Base-by-base conservation (phyloP, 1,140 invertebrate genomes). In the Chymomyza costata region DNA sequence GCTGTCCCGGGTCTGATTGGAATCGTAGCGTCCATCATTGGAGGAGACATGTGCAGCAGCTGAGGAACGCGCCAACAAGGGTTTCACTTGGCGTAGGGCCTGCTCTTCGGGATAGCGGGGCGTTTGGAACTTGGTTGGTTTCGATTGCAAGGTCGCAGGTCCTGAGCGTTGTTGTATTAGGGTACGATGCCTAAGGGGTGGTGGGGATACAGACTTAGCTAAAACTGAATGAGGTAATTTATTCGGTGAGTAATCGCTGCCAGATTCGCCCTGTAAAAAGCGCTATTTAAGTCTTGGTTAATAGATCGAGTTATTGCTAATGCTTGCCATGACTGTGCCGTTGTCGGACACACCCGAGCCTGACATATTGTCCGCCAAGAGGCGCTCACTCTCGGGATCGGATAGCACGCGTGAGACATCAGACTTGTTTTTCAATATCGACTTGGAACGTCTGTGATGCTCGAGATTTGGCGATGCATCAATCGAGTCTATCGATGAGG, bases 371-470 rank as follows among this genome's bases (percentile, higher is more conserved):
- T 93, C 91, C 6, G 90, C 88, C 54, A 94, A 91, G 21, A 94
- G 87, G 61, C 93, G 90, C 85, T 94, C 93, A 48, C 91, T 93
- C 85, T 94, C 93, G 16, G 92, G 92, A 83, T 92, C 89, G 39
- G 86, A 84, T 63, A 85, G 84, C 41, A 83, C 65, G 53, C 82
- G 56, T 46, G 80, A 70, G 62, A 84, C 88, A 67, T 93, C 92
- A 30, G 91, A 91, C 84, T 88, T 88, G 66, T 92, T 92, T 87
- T 93, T 94, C 64, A 94, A 85, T 76, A 94, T 94, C 51, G 92
- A 94, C 85, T 93, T 94, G 38, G 90, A 92, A 67, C 89, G 87
- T 21, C 90, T 87, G 57, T 90, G 90, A 50, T 87, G 88, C 82
- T 91, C 91, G 62, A 90, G 85, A 81, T 90, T 90, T 21, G 89